Conservation (phyloP, 1,140 invertebrate genomes). For the Cotesia chilonis region DNA sequence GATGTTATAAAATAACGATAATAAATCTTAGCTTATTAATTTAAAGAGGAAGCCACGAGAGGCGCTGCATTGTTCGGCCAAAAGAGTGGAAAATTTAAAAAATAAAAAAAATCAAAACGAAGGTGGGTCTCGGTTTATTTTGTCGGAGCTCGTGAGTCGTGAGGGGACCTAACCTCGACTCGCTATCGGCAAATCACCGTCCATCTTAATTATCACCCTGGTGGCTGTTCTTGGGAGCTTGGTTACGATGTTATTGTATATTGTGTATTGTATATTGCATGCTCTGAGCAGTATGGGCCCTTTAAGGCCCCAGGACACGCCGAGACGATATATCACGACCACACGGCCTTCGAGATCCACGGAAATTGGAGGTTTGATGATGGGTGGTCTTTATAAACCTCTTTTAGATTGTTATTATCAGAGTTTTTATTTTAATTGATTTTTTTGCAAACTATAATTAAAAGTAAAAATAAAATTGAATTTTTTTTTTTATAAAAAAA, state of each 20-base stretch:
- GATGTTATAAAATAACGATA: too few species aligned
- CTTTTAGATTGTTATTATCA: not conserved
- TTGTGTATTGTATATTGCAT: not conserved
- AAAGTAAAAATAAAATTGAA: too few species aligned
- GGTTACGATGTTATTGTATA: slow-evolving; percentile 12
- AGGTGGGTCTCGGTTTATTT: not conserved
- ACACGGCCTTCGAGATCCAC: slow-evolving; percentile 2
- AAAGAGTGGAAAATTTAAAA: not conserved
- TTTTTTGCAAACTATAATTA: too few species aligned
- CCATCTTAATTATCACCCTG: slow-evolving; percentile 60
- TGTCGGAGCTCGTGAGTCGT: slow-evolving; percentile 37
- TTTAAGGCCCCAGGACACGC: slow-evolving; percentile 5
- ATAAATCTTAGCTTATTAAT: too few species aligned
- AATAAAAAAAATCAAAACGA: not conserved
- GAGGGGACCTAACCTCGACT: slow-evolving; percentile 41
- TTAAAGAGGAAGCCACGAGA: too few species aligned
- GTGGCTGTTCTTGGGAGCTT: too few species aligned
- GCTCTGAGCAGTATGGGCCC: not conserved
- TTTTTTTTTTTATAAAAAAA: too few species aligned
- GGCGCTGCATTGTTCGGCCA: too few species aligned
- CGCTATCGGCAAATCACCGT: slow-evolving; percentile 60
- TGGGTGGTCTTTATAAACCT: slow-evolving; percentile 11
- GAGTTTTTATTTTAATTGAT: not conserved
- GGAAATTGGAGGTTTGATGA: slow-evolving; percentile 18
- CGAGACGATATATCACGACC: slow-evolving; percentile 15